Evolutionary conservation across 1,140 invertebrate species (phyloP), one percentile per base, ranked within the genome.

Genomic region (Amyelois transitella): DNA sequence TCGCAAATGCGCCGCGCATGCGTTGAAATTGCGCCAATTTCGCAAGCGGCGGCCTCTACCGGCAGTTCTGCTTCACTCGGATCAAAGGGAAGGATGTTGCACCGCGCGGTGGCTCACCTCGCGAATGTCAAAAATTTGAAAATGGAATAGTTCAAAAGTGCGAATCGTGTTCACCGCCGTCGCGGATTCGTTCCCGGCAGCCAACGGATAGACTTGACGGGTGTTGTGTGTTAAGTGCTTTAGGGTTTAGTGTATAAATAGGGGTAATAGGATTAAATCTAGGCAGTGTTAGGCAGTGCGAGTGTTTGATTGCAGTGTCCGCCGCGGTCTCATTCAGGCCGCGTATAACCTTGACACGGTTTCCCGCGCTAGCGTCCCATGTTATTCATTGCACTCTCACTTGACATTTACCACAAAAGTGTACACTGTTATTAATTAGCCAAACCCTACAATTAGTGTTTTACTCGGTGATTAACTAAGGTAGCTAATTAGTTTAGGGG

Each of bases 1-100:
- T 77, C 70, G 71, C 72, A 65, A 77, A 66, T 77, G 59, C 56
- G 51, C 48, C 53, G 74, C 84, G 84, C 84, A 85, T 85, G 84
- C 84, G 84, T 73, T 63, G 62, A 75, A 82, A 77, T 85, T 87
- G 84, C 84, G 84, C 84, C 84, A 87, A 85, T 87, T 87, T 82
- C 68, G 75, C 71, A 53, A 48, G 62, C 78, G 74, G 84, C 77
- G 81, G 71, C 84, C 84, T 87, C 84, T 85, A 69, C 62, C 74
- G 84, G 68, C 69, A 66, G 67, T 70, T 69, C 68, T 81, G 82
- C 79, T 82, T 68, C 62, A 59, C 61, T 69, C 65, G 56, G 56
- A 64, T 59, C 69, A 59, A 64, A 66, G 52, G 67, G 62, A 75
- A 77, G 75, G 73, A 81, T 81, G 84, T 77, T 80, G 80, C 75